Evolutionary conservation across 2,113 vertebrate genomes (phyloP).

Genomic region (Ciconia maguari): DNA sequence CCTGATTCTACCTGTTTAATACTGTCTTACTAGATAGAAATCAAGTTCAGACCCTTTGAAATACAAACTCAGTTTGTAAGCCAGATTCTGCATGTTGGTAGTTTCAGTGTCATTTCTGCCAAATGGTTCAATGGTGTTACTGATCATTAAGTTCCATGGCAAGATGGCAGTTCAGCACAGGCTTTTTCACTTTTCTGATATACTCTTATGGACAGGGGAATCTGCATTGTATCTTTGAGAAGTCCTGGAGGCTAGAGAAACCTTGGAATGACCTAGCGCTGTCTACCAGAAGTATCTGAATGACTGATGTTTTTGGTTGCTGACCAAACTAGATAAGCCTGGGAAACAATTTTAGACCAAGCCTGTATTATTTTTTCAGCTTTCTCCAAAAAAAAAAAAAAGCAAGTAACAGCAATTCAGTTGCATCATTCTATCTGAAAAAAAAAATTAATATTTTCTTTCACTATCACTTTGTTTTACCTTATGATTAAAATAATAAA

Average conservation of each 20-base stretch:
- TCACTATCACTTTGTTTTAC: background rate
- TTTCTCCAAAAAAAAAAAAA: background rate
- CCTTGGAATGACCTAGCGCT: background rate
- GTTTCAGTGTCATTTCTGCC: background rate
- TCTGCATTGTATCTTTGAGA: background rate
- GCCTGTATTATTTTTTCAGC: background rate
- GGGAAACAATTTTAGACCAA: background rate
- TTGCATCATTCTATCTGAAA: background rate
- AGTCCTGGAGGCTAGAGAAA: background rate
- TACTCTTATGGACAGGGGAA: background rate
- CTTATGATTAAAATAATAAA: background rate
- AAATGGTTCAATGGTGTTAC: background rate
- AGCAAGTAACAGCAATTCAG: background rate
- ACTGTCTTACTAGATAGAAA: background rate
- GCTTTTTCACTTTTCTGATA: background rate
- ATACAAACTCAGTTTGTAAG: background rate
- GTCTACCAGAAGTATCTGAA: background rate
- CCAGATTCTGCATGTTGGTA: background rate
- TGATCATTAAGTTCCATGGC: background rate
- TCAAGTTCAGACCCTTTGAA: background rate
- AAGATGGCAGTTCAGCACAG: background rate
- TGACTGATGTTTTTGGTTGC: background rate
- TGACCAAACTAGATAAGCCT: background rate
- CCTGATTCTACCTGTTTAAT: background rate
- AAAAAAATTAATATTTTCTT: background rate